phyloP scores from a whole-genome alignment of 53 echinoderm and acorn worm species.

The Actinopyga echinites region DNA sequence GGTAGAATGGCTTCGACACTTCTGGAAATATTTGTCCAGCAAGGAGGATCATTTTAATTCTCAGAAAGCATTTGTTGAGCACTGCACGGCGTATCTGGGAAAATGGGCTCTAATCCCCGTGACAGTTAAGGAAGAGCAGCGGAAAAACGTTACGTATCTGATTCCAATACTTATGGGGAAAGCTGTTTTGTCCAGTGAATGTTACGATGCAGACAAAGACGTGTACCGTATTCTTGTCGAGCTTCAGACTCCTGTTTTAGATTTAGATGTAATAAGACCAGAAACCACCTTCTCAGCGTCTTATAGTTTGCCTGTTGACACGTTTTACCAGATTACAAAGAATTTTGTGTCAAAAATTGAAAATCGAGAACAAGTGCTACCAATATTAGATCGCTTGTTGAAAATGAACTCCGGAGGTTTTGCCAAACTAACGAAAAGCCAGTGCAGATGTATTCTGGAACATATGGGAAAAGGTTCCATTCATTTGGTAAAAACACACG shows the following conservation, averaged over 20 bases:
- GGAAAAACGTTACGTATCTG: no score
- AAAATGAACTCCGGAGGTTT: background rate
- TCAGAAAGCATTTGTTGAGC: background rate
- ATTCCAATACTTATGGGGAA: no score
- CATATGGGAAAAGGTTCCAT: background rate
- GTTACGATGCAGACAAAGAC: no score
- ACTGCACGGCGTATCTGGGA: background rate
- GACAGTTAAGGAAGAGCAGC: background rate
- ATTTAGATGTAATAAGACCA: no score
- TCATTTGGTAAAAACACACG: background rate
- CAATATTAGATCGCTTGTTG: background rate
- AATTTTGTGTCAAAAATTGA: background rate
- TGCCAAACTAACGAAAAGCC: background rate
- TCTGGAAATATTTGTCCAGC: background rate
- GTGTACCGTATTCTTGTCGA: no score
- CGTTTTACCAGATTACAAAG: no score
- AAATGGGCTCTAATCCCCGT: slow-evolving; percentile 9
- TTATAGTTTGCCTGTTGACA: no score
- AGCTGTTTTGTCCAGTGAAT: no score
- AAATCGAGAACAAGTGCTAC: background rate
- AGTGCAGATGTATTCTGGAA: background rate
- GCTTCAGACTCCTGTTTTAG: no score
- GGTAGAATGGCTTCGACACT: background rate
- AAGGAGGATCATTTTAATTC: background rate
- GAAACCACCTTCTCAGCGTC: no score